These are phyloP conservation scores for Melanotaenia pygmaea DNA, from an alignment of 2,797 vertebrate genomes.

Conservation along the genomic window DNA sequence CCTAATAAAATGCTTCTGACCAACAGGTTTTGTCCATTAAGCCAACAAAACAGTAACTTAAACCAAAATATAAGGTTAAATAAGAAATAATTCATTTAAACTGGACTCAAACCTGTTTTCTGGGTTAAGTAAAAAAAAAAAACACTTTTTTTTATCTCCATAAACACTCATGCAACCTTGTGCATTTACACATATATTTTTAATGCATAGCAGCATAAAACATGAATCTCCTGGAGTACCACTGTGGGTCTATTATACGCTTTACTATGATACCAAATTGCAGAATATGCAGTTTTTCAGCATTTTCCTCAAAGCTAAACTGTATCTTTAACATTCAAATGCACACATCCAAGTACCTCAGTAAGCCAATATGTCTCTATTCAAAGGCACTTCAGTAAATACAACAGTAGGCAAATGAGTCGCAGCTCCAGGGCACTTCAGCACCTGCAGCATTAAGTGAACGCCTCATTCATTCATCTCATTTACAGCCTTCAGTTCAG, in stretches of 20 bases:
- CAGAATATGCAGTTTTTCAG: not conserved
- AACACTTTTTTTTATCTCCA: not conserved
- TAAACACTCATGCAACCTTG: not conserved
- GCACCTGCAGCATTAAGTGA: not conserved
- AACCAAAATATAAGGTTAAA: too few species aligned
- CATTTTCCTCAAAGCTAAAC: constrained; percentile 4
- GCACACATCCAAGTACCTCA: not conserved
- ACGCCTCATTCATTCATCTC: constrained; percentile 2
- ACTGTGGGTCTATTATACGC: not conserved
- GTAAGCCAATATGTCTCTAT: constrained; percentile 15
- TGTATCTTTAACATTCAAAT: constrained; percentile 12
- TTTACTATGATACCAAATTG: not conserved
- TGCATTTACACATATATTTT: not conserved
- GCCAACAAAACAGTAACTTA: too few species aligned
- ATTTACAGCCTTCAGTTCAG: constrained; percentile 1
- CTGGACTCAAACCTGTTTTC: not conserved
- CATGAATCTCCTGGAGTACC: not conserved
- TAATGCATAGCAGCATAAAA: not conserved
- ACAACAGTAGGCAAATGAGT: constrained; percentile 6
- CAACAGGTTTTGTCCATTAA: too few species aligned
- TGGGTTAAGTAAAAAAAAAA: not conserved
- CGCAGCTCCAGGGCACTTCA: not conserved
- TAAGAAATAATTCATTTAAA: not conserved
- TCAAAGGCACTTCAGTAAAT: constrained; percentile 12
- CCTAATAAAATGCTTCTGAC: too few species aligned